Conservation (phyloP, 2,888 invertebrate species). For the Catocala fraxini region DNA sequence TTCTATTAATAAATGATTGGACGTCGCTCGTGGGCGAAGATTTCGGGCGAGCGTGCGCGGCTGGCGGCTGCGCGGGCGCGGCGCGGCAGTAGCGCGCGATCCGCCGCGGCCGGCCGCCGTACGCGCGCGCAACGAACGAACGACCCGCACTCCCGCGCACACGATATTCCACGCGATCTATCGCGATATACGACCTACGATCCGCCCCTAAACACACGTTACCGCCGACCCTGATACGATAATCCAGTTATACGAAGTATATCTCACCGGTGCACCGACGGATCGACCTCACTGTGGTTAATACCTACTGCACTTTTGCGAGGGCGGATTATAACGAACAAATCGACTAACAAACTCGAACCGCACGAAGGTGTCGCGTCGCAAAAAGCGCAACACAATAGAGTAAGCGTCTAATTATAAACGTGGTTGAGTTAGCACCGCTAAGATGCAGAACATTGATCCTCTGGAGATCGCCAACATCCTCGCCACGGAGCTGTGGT, state of each 20-base stretch:
- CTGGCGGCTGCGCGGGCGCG: conserved; percentile 67
- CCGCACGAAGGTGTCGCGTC: conserved; percentile 85
- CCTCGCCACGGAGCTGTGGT: conserved; percentile 94
- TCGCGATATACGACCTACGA: conserved; percentile 72
- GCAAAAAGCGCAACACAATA: conserved; percentile 87
- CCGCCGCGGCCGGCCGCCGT: conserved; percentile 86
- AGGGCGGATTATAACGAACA: conserved; percentile 86
- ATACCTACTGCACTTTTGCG: conserved; percentile 72
- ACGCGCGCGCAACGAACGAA: conserved; percentile 87
- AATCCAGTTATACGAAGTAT: conserved; percentile 41
- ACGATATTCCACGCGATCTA: conserved; percentile 68
- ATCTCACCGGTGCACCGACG: conserved; percentile 56
- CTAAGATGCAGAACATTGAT: conserved; percentile 89
- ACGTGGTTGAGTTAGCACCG: conserved; percentile 78
- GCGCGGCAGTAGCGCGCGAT: conserved; percentile 83
- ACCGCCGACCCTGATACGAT: conserved; percentile 40
- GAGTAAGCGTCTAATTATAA: conserved; percentile 87
- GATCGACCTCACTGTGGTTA: conserved; percentile 69
- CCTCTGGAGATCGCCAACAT: conserved; percentile 95
- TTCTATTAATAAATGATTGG: conserved; percentile 86
- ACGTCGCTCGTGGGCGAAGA: conserved; percentile 84
- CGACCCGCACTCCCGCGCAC: conserved; percentile 86
- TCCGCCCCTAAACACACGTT: conserved; percentile 63
- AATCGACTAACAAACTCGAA: conserved; percentile 86
- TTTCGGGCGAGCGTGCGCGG: conserved; percentile 73